A percentile compares a stretch with the other conserved stretches of the same genome.
Evolutionary conservation across 2,113 vertebrate genomes (phyloP).

Genomic region (Rhinolophus sinicus): DNA sequence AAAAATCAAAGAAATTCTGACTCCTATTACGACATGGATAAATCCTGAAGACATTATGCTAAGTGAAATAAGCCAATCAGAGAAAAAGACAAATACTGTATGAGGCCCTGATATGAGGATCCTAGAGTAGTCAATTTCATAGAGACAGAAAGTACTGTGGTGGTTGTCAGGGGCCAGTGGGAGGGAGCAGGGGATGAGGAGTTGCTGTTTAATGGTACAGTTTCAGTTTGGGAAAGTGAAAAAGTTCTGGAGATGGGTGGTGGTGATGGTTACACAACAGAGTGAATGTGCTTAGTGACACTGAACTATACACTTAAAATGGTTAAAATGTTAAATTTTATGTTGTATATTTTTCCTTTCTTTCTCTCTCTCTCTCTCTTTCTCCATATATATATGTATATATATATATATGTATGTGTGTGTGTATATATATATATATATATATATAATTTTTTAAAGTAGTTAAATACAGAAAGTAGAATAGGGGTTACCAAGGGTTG

Average conservation of each 20-base stretch:
- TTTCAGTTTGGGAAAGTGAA: not conserved
- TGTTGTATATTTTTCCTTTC: not conserved
- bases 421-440: no score
- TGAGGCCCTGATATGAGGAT: no score
- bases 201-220: not conserved
- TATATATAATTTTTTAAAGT: no score
- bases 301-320: not conserved
- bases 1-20: not conserved
- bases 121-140: not conserved
- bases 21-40: rapidly evolving
- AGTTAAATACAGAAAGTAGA: no score
- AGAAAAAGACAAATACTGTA: not conserved
- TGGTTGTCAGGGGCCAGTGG: not conserved
- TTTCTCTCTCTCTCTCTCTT: no score
- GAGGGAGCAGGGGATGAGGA: rapidly evolving
- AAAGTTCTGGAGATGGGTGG: not conserved
- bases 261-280: no score
- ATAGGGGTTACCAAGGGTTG: no score
- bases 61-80: not conserved
- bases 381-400: no score
- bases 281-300: not conserved
- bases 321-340: not conserved
- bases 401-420: no score
- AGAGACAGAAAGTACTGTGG: not conserved
- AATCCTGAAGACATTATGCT: not conserved